These are phyloP conservation scores for Dasysyrphus albostriatus DNA, from an alignment of 2,888 invertebrate species.

Conservation along the genomic window DNA sequence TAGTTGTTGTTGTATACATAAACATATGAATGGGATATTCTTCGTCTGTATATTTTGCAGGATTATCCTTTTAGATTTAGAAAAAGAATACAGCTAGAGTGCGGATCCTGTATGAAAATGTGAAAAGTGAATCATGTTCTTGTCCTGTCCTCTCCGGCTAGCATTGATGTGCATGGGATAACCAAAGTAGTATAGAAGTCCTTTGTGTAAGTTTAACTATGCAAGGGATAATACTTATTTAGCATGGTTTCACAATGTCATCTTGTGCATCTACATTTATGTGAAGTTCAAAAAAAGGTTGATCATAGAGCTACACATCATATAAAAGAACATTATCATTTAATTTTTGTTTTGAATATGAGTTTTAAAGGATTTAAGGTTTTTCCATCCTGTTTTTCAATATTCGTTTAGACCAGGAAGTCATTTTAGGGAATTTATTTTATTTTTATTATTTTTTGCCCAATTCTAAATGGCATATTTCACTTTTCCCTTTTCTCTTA, in stretches of 20 bases:
- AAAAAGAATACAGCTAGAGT: slow-evolving; percentile 9
- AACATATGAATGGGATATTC: not conserved
- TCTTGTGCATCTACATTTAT: not conserved
- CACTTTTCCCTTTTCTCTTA: too few relatives aligned
- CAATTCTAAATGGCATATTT: too few relatives aligned
- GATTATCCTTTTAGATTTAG: slow-evolving; percentile 37
- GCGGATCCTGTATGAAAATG: slow-evolving; percentile 25
- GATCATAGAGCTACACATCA: not conserved
- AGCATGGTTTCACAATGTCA: slow-evolving; percentile 33
- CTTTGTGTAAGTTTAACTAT: slow-evolving; percentile 29
- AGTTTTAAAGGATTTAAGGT: not conserved
- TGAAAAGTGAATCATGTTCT: slow-evolving; percentile 27
- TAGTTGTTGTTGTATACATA: not conserved
- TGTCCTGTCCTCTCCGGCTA: not conserved
- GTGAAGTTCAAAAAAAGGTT: not conserved
- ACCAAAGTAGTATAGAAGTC: not conserved
- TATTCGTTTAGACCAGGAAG: not conserved
- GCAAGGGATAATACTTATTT: slow-evolving; percentile 21
- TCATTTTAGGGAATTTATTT: too few relatives aligned
- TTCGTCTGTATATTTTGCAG: slow-evolving; percentile 36
- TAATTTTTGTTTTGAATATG: not conserved
- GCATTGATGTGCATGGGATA: slow-evolving; percentile 15
- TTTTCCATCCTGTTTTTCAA: not conserved
- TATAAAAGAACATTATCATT: not conserved
- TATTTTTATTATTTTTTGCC: too few relatives aligned